Conservation (phyloP, 2,113 vertebrate species). For the Xiphophorus maculatus region DNA sequence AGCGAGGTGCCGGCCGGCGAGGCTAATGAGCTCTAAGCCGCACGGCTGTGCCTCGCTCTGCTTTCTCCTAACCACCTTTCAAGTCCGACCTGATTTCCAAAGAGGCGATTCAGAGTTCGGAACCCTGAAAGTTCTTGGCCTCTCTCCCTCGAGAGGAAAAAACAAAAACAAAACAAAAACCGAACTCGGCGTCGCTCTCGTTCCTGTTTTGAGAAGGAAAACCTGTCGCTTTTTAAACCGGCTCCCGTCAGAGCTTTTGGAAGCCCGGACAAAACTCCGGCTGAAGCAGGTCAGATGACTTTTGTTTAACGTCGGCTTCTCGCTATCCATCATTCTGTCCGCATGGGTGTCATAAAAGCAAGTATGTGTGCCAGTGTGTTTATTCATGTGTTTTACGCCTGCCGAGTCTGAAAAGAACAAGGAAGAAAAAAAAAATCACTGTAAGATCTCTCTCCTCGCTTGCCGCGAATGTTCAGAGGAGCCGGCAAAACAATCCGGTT, state of each 20-base stretch:
- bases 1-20: conserved; percentile 81
- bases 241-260: conserved; percentile 55
- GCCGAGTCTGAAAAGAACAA: conserved; percentile 16
- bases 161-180: too few species aligned
- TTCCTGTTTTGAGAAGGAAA: conserved; percentile 67
- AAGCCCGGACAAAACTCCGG: conserved; percentile 63
- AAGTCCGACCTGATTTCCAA: conserved; percentile 71
- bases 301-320: conserved; percentile 52
- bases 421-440: conserved; percentile 37
- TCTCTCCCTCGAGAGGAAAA: conserved; percentile 54
- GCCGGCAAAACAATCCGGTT: conserved; percentile 77
- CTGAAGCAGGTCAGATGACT: conserved; percentile 55
- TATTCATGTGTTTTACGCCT: conserved; percentile 65
- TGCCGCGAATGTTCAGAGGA: conserved; percentile 59
- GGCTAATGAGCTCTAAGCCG: conserved; percentile 85
- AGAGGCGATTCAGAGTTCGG: conserved; percentile 56
- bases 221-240: conserved; percentile 57
- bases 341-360: conserved; percentile 68
- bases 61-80: conserved; percentile 68
- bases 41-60: conserved; percentile 71
- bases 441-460: conserved; percentile 44
- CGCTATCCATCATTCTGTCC: conserved; percentile 66
- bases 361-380: conserved; percentile 65
- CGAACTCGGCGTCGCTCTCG: too few species aligned
- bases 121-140: conserved; percentile 54